Base-by-base conservation (phyloP, 2,113 vertebrate species). In the Datnioides undecimradiatus region DNA sequence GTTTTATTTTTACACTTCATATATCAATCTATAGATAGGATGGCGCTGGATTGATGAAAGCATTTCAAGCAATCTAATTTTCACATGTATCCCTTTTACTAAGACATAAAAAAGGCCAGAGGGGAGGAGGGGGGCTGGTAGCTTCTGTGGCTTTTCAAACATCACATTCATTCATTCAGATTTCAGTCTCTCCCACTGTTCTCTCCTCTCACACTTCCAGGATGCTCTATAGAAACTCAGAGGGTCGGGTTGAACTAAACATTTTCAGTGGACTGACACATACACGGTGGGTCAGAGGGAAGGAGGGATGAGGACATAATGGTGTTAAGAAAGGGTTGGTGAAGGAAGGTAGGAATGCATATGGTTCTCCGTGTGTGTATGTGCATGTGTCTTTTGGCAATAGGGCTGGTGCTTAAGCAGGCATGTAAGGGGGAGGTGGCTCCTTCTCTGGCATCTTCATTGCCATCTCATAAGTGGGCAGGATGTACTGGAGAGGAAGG, bases 381-480 rank as follows among this genome's bases (percentile, higher is more conserved):
- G 60, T 41, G 17, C 70, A 17, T 29, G 25, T 36, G 58, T 46
- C n/a, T 63, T 73, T 87, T 82, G 74, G 86, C 68, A 85, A 87
- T 45, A 83, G 86, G 81, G 82, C 80, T 89, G 76, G 79, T 89
- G 87, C 67, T 94, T 90, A 95, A 78, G 94, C 95, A 1, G 94
- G 94, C 94, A 95, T 95, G 91, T 95, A 95, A 38, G 98, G 98
- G 76, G 98, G 98, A 6, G 97, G 98, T 0, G 97, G 97, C 54
- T 96, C 95, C 88, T 96, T 96, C 52, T 97, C 97, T 79, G 98
- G 98, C 97, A 99, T 98, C 94, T 98, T 99, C 95, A 99, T 95
- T 1, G 98, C 97, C 97, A 98, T 99, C 93, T 99, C 98, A 14
- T 99, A 99, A 64, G 96, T 97, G 78, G 98, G 98, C 88, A 99